Conservation (phyloP, 2,888 invertebrate species). For the Griposia aprilina region DNA sequence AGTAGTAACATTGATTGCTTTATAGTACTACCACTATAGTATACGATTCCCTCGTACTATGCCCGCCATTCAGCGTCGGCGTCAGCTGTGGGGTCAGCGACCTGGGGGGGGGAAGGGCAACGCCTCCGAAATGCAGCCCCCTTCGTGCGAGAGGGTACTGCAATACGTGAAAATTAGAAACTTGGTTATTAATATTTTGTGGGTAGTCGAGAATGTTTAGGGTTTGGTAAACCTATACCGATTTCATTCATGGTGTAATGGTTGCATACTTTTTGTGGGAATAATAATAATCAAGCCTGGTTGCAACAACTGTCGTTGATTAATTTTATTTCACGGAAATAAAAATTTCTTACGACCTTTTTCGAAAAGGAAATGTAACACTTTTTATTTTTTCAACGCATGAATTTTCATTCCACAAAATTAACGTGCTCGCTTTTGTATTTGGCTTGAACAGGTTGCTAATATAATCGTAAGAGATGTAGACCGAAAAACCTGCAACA, state of each 20-base stretch:
- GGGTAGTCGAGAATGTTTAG: constrained; percentile 10
- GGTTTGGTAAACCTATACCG: neutral
- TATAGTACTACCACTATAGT: constrained; percentile 37
- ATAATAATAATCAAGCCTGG: neutral
- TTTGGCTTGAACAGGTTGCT: neutral
- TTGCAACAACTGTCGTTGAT: too few species aligned
- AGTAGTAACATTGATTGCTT: constrained; percentile 19
- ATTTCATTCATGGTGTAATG: constrained; percentile 13
- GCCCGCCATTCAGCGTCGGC: constrained; percentile 79
- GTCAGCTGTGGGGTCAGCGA: constrained; percentile 86
- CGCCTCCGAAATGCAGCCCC: constrained; percentile 73
- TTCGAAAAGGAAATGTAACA: neutral
- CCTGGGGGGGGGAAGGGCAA: constrained; percentile 69
- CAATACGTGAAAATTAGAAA: constrained; percentile 63
- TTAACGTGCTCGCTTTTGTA: neutral
- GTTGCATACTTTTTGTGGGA: neutral
- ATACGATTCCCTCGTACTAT: constrained; percentile 74
- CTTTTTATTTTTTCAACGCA: too few species aligned
- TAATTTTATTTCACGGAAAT: too few species aligned
- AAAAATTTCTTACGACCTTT: too few species aligned
- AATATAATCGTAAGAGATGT: neutral
- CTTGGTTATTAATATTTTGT: constrained; percentile 60
- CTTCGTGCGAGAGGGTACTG: constrained; percentile 52
- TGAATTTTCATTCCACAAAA: neutral
- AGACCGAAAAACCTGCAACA: neutral